These are phyloP conservation scores for Etheostoma nigrum DNA, from an alignment of 2,797 vertebrate genomes.

Conservation along the genomic window DNA sequence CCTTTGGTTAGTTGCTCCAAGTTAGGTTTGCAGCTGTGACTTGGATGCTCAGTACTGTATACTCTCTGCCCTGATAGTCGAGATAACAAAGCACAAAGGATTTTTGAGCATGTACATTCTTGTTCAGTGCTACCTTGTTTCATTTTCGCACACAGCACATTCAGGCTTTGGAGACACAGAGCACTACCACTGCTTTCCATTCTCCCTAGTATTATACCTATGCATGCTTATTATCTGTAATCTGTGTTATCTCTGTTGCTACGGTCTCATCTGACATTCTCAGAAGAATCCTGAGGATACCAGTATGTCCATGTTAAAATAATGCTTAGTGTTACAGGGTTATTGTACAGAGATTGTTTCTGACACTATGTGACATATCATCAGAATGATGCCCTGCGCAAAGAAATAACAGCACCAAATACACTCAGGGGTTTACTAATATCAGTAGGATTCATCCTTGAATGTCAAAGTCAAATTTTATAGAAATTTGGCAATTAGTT, in stretches of 20 bases:
- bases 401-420: constrained; percentile 2
- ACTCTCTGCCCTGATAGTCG: not conserved
- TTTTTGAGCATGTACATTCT: not conserved
- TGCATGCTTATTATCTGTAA: not conserved
- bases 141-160: constrained; percentile 1
- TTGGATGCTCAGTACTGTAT: not conserved
- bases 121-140: not conserved
- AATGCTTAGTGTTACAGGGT: not conserved
- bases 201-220: not conserved
- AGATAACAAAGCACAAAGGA: constrained; percentile 3
- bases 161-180: not conserved
- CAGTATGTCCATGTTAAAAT: not conserved
- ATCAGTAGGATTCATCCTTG: not conserved
- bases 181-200: not conserved
- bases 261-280: constrained; percentile 9
- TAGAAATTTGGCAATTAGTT: not conserved
- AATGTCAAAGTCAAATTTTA: constrained; percentile 7
- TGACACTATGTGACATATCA: not conserved
- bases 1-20: constrained; percentile 4
- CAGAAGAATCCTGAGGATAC: not conserved
- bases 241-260: constrained; percentile 14
- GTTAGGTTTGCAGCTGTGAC: constrained; percentile 16
- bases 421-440: not conserved
- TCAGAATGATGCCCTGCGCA: not conserved
- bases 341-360: not conserved